These are phyloP conservation scores for Crax fasciolata DNA, from an alignment of 2,797 vertebrate species.

Conservation along the genomic window DNA sequence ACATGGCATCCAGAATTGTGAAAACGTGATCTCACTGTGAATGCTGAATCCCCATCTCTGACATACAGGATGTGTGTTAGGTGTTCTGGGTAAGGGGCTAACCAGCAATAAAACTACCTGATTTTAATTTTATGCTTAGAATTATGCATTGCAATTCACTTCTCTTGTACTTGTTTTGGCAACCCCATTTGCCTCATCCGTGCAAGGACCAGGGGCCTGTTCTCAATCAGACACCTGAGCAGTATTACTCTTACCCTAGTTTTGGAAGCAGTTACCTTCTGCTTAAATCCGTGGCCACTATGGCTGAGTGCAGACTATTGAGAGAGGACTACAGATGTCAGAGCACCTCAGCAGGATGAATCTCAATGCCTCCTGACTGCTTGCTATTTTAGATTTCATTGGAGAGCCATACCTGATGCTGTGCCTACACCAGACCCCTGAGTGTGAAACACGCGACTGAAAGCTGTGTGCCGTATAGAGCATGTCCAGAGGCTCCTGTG, in stretches of 20 bases:
- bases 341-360: background rate
- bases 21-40: background rate
- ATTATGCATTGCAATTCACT: background rate
- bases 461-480: background rate
- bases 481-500: background rate
- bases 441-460: accelerated
- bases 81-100: background rate
- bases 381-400: background rate
- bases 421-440: background rate
- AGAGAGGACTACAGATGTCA: background rate
- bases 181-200: background rate
- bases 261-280: background rate
- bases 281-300: background rate
- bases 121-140: background rate
- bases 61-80: background rate
- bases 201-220: background rate
- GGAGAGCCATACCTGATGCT: background rate
- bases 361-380: background rate
- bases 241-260: background rate
- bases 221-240: background rate
- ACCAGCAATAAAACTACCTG: background rate
- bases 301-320: background rate
- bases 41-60: background rate
- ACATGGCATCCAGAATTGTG: background rate
- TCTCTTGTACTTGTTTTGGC: background rate